phyloP scores from a whole-genome alignment of 2,797 vertebrate species.

The Catharus ustulatus region DNA sequence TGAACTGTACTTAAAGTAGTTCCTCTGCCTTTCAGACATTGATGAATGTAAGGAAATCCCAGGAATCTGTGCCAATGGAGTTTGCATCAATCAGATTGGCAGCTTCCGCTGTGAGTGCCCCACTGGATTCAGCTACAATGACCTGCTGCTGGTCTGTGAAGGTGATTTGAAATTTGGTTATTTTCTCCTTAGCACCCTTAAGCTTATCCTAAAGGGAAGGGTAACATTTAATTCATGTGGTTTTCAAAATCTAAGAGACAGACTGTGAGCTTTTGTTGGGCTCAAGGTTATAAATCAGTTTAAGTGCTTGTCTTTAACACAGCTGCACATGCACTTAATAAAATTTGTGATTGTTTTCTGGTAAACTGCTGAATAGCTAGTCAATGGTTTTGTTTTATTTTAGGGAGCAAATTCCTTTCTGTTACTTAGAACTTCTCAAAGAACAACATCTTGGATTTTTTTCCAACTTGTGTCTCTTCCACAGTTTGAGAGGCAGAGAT shows the following conservation, averaged over 20 bases:
- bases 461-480: neutral
- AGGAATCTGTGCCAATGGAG: conserved; percentile 82
- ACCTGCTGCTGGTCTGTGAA: conserved; percentile 83
- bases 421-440: neutral
- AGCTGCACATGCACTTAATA: neutral
- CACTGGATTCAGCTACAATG: conserved; percentile 84
- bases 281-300: neutral
- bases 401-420: neutral
- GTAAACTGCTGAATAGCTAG: neutral
- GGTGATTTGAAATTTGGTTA: conserved; percentile 59
- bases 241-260: neutral
- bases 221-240: neutral
- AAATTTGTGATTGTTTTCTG: neutral
- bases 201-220: neutral
- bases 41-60: conserved; percentile 85
- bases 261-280: neutral
- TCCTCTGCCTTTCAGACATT: conserved; percentile 77
- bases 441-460: neutral
- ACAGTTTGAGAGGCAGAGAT: neutral
- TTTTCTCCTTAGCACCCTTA: neutral
- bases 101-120: conserved; percentile 85
- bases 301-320: neutral
- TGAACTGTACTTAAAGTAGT: neutral
- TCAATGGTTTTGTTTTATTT: neutral
- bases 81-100: conserved; percentile 85